Percentiles rank a stretch among this genome's conserved stretches.
Conservation (phyloP, 2,797 vertebrate genomes). For the Naso thynnoides region DNA sequence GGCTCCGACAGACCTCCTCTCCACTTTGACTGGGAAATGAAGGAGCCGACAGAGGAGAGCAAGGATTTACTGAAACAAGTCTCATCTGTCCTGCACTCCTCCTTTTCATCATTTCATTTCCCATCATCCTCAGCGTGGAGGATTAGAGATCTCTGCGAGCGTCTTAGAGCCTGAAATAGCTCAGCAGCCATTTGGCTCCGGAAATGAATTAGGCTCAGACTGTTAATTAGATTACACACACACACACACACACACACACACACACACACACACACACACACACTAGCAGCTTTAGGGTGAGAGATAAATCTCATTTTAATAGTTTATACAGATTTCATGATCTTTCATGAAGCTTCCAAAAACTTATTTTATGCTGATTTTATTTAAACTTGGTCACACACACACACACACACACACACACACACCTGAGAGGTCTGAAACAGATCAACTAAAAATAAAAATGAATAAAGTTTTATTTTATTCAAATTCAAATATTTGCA, state of each 20-base stretch:
- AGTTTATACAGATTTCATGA: no score
- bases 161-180: conserved; percentile 59
- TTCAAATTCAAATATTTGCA: no score
- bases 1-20: not conserved
- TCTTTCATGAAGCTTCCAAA: no score
- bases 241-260: not conserved
- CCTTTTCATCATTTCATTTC: conserved; percentile 11
- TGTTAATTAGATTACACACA: conserved; percentile 59
- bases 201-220: conserved; percentile 16
- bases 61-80: not conserved
- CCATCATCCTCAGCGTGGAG: conserved; percentile 40
- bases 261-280: no score
- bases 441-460: no score
- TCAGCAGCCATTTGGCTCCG: conserved; percentile 15
- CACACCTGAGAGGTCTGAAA: no score
- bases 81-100: not conserved
- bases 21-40: conserved; percentile 74
- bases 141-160: conserved; percentile 49
- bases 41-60: conserved; percentile 4
- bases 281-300: no score
- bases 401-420: no score
- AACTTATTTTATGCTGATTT: no score
- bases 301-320: no score
- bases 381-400: no score
- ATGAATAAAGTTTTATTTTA: no score